A percentile compares a stretch with the other conserved stretches of the same genome.
These are phyloP conservation scores for Micronisus gabar DNA, from an alignment of 2,113 vertebrate genomes.

Conservation along the genomic window DNA sequence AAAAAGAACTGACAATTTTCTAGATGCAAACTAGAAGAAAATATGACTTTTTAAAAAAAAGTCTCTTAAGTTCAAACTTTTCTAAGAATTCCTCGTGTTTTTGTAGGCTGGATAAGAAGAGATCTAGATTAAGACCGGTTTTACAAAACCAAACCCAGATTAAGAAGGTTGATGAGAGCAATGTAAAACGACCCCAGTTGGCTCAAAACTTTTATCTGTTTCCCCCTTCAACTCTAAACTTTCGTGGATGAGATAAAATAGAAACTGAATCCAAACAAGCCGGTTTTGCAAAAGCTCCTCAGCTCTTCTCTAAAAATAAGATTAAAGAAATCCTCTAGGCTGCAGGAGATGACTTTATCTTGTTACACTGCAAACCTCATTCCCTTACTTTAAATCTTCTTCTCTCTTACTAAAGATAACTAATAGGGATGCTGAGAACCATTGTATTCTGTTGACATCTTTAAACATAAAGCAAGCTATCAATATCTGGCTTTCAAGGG, in stretches of 20 bases:
- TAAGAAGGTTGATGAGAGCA: slow-evolving; percentile 40
- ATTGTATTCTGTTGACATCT: slow-evolving; percentile 60
- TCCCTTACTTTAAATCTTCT: slow-evolving; percentile 66
- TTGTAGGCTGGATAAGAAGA: neutral
- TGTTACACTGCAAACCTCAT: slow-evolving; percentile 60
- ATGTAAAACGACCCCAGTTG: slow-evolving; percentile 40
- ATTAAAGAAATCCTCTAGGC: slow-evolving; percentile 66
- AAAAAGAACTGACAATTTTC: neutral
- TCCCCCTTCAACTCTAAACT: slow-evolving; percentile 35
- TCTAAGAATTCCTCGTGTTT: neutral
- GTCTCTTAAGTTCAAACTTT: neutral
- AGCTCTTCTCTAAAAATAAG: slow-evolving; percentile 59
- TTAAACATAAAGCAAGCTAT: slow-evolving; percentile 61
- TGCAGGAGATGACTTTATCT: slow-evolving; percentile 65
- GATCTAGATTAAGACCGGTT: neutral
- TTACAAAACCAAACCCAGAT: slow-evolving; percentile 47
- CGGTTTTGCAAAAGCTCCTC: slow-evolving; percentile 58
- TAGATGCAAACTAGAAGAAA: neutral
- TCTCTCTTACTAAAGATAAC: slow-evolving; percentile 68
- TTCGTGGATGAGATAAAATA: slow-evolving; percentile 46
- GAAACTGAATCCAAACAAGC: slow-evolving; percentile 56
- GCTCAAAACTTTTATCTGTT: slow-evolving; percentile 66
- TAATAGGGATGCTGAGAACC: slow-evolving; percentile 63
- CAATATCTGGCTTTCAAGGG: slow-evolving; percentile 37
- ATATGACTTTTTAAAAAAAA: neutral